These are phyloP conservation scores for Enteromius trimaculatus DNA, from an alignment of 2,797 vertebrate genomes.

Conservation along the genomic window DNA sequence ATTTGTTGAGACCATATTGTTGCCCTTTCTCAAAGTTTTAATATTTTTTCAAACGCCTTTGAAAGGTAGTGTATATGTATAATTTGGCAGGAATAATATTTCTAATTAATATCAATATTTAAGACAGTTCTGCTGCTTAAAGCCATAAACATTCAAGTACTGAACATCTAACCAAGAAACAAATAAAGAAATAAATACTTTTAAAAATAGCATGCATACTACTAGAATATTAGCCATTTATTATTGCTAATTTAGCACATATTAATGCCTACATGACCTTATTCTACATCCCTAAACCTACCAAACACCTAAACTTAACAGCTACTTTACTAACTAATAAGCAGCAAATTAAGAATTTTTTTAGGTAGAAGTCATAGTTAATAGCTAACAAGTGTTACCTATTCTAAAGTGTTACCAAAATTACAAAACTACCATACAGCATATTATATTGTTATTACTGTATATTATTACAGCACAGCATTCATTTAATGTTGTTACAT, in stretches of 20 bases:
- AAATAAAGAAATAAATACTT: not conserved
- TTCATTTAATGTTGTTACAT: not conserved
- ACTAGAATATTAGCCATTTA: too few species aligned
- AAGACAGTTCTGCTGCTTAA: not conserved
- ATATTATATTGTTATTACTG: not conserved
- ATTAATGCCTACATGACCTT: too few species aligned
- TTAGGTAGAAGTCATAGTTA: too few species aligned
- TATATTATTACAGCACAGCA: too few species aligned
- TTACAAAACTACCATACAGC: not conserved
- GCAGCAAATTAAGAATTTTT: too few species aligned
- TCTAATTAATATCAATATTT: not conserved
- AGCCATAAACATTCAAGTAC: too few species aligned
- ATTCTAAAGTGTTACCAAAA: too few species aligned
- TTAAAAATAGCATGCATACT: not conserved
- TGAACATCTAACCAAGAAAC: not conserved
- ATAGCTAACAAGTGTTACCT: too few species aligned
- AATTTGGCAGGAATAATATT: not conserved
- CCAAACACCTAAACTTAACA: too few species aligned
- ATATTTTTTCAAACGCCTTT: not conserved
- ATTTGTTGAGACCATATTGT: not conserved
- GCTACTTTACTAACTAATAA: too few species aligned
- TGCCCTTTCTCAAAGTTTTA: not conserved
- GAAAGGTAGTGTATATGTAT: not conserved
- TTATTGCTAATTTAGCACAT: too few species aligned
- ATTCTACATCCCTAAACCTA: too few species aligned